Percentiles rank a stretch among this genome's conserved stretches.
phyloP scores from a whole-genome alignment of 2,113 vertebrate species.

The human region DNA sequence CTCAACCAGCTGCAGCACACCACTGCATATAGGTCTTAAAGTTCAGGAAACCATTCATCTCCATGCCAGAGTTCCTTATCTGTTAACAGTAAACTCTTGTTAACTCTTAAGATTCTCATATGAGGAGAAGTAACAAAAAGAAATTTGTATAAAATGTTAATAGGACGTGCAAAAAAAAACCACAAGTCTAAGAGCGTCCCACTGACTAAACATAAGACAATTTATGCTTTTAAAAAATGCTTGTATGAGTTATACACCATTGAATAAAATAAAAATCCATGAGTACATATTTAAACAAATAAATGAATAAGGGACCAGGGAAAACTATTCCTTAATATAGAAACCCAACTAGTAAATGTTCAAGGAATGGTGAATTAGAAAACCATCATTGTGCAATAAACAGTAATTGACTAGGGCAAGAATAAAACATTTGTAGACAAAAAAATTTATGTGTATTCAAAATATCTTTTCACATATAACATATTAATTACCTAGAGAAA shows the following conservation, averaged over 20 bases:
- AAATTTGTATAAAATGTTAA: not conserved
- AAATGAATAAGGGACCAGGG: not conserved
- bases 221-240: not conserved
- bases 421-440: not conserved
- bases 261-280: conserved; percentile 5
- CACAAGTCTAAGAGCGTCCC: not conserved
- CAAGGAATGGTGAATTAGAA: not conserved
- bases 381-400: not conserved
- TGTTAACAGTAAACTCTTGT: not conserved
- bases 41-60: not conserved
- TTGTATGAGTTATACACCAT: not conserved
- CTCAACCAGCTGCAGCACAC: not conserved
- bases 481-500: not conserved
- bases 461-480: not conserved
- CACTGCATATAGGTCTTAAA: not conserved
- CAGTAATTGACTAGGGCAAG: not conserved
- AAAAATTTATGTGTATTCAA: not conserved
- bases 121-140: not conserved
- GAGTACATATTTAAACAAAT: not conserved
- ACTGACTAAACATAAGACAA: not conserved
- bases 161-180: not conserved
- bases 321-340: not conserved
- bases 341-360: not conserved
- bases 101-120: not conserved
- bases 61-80: not conserved